These are phyloP conservation scores for Antrozous pallidus DNA, from an alignment of 2,797 vertebrate species.

Conservation along the genomic window DNA sequence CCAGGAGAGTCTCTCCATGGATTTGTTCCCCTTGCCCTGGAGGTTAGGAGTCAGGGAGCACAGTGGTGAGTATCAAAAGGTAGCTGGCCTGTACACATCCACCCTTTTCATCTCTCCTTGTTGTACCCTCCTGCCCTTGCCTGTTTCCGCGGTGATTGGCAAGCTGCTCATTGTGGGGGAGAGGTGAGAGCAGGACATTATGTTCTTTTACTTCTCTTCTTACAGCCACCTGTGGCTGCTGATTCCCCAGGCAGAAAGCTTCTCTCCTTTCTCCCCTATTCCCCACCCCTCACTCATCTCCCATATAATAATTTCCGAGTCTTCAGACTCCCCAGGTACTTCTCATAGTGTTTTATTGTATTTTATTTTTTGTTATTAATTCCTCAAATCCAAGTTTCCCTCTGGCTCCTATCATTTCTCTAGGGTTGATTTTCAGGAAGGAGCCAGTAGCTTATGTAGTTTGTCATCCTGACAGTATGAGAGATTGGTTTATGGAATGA, in stretches of 20 bases:
- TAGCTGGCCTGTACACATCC: rapidly evolving
- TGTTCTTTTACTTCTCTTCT: neutral
- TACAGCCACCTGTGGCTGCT: neutral
- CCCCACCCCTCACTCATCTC: neutral
- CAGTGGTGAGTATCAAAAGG: neutral
- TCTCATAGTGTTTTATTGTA: neutral
- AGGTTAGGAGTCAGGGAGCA: neutral
- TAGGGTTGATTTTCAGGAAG: slow-evolving; percentile 56
- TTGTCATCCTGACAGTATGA: slow-evolving; percentile 67
- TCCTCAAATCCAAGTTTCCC: slow-evolving; percentile 28
- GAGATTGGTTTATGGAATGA: slow-evolving; percentile 46
- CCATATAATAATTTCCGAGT: neutral
- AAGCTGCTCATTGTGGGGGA: neutral
- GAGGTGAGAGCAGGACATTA: neutral
- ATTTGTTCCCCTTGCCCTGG: neutral
- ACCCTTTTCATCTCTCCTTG: neutral
- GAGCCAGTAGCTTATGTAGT: slow-evolving; percentile 47
- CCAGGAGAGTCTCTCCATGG: neutral
- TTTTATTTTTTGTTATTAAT: slow-evolving; percentile 7
- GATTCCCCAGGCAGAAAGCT: rapidly evolving
- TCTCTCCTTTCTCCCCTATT: neutral
- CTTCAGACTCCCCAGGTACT: neutral
- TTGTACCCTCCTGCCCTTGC: neutral
- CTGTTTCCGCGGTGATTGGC: neutral
- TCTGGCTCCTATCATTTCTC: slow-evolving; percentile 40